Percentiles rank a stretch among this genome's conserved stretches.
Conservation (phyloP, 2,797 vertebrate genomes). For the Sebastes glaucus region DNA sequence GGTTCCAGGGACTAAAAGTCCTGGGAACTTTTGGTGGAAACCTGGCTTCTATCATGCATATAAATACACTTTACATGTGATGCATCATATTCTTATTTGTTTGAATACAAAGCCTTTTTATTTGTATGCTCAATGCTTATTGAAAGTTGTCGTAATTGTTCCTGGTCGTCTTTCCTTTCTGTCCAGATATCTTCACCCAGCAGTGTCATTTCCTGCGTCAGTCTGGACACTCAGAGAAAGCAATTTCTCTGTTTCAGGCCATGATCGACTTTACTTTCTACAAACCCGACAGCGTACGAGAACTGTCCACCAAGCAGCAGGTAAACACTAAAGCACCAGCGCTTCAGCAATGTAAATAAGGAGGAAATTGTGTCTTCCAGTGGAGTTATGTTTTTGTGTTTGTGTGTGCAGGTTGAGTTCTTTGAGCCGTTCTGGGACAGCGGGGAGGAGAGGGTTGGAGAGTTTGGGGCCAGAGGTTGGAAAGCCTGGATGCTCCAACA, state of each 20-base stretch:
- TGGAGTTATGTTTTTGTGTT: not conserved
- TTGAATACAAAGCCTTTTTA: not conserved
- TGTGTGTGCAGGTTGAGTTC: conserved; percentile 89
- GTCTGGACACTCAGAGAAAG: conserved; percentile 91
- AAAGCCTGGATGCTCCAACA: conserved; percentile 96
- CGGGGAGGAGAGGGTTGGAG: conserved; percentile 92
- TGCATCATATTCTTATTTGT: not conserved
- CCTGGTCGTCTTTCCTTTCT: not conserved
- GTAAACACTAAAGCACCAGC: conserved; percentile 22
- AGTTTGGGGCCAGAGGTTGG: conserved; percentile 93
- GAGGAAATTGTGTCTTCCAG: not conserved
- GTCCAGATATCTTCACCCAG: conserved; percentile 87
- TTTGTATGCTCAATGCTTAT: not conserved
- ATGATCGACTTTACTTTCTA: conserved; percentile 92
- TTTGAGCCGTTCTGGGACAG: conserved; percentile 99
- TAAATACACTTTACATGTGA: no score
- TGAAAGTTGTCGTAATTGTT: not conserved
- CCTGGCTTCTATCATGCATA: not conserved
- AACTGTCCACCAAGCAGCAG: conserved; percentile 79
- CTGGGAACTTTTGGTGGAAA: no score
- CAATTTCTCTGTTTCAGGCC: conserved; percentile 89
- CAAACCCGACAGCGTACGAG: conserved; percentile 88
- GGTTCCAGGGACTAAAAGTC: no score
- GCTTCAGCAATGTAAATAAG: not conserved
- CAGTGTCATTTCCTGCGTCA: conserved; percentile 93